Evolutionary conservation across 2,113 vertebrate species (phyloP).

Genomic region (Sylvia atricapilla): DNA sequence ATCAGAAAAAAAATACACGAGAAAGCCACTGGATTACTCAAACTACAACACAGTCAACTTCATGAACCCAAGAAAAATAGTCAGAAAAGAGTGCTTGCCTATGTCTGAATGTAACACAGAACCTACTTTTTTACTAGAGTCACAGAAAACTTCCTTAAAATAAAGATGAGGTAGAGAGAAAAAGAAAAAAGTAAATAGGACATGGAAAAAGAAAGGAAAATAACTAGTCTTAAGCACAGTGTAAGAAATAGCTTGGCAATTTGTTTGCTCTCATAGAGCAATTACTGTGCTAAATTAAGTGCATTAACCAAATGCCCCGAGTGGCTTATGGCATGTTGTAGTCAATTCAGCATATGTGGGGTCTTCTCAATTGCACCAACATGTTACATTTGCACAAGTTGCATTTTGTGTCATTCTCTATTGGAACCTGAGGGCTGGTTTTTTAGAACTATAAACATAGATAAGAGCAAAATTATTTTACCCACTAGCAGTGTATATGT

Average conservation of each 20-base stretch:
- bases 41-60: background rate
- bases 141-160: background rate
- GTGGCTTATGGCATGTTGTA: constrained; percentile 8
- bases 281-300: constrained; percentile 44
- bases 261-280: constrained; percentile 30
- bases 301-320: constrained; percentile 8
- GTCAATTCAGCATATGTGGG: constrained; percentile 44
- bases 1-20: background rate
- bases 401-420: constrained; percentile 11
- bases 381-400: background rate
- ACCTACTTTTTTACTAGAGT: background rate
- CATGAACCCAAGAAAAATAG: background rate
- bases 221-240: background rate
- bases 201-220: background rate
- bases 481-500: background rate
- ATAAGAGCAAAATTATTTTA: background rate
- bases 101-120: background rate
- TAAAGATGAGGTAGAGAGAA: background rate
- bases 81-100: background rate
- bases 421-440: background rate
- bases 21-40: background rate
- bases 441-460: background rate
- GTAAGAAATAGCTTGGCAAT: background rate
- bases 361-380: constrained; percentile 37
- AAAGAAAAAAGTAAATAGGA: background rate